These are phyloP conservation scores for Bimastos eiseni DNA, from an alignment of 2,888 invertebrate species.

Conservation along the genomic window DNA sequence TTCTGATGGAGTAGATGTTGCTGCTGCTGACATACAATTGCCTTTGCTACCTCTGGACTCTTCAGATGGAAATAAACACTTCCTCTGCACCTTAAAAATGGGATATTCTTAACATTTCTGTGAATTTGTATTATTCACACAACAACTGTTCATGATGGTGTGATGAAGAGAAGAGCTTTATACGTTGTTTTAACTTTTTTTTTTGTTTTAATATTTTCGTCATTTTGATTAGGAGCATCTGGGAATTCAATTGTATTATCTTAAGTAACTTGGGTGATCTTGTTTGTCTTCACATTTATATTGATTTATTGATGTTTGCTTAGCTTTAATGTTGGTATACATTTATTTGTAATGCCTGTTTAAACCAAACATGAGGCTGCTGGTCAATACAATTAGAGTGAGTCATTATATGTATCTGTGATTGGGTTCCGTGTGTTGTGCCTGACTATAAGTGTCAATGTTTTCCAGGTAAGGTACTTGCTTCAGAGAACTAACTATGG, in stretches of 20 bases:
- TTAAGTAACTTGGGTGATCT: not conserved
- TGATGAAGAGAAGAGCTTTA: no score
- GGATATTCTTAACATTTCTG: not conserved
- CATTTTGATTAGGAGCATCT: not conserved
- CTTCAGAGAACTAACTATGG: not conserved
- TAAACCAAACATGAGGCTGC: no score
- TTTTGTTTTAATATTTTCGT: conserved; percentile 3
- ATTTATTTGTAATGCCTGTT: no score
- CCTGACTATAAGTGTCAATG: no score
- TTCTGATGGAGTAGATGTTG: not conserved
- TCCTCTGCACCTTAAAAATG: not conserved
- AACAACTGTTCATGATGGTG: not conserved
- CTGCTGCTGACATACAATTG: not conserved
- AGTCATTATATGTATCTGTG: no score
- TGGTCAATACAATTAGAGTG: no score
- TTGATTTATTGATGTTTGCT: not conserved
- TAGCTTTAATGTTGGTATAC: not conserved
- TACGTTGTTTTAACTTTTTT: no score
- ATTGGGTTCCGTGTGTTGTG: no score
- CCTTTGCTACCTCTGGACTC: not conserved
- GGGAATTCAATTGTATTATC: conserved; percentile 13
- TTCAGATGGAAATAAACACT: not conserved
- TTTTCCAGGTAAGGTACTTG: not conserved
- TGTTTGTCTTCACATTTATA: not conserved
- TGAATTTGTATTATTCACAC: not conserved